These are phyloP conservation scores for Opisthograptis luteolata DNA, from an alignment of 2,888 invertebrate genomes.

Conservation along the genomic window DNA sequence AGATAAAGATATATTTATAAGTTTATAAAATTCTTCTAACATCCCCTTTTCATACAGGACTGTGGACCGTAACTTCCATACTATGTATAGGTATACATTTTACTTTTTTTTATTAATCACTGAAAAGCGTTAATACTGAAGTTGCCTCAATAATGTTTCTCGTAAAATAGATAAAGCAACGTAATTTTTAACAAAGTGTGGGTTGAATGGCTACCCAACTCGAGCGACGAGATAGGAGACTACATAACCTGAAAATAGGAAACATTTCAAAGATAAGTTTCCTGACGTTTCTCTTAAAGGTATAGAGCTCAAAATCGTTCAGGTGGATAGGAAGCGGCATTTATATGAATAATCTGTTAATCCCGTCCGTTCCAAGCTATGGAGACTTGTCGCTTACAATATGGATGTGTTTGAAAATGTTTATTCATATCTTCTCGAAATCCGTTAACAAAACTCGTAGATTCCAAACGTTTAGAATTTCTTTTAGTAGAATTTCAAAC, in stretches of 20 bases:
- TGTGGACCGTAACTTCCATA: no score
- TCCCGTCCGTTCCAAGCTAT: no score
- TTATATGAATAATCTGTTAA: constrained; percentile 13
- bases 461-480: no score
- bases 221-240: background rate
- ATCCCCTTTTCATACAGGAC: no score
- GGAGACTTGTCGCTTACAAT: no score
- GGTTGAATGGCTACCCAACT: constrained; percentile 18
- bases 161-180: constrained; percentile 14
- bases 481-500: no score
- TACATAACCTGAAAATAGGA: constrained; percentile 14
- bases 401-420: no score
- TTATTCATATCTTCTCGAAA: no score
- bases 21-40: no score
- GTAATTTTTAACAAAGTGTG: constrained; percentile 10
- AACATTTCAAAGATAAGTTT: constrained; percentile 10
- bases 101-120: constrained; percentile 4
- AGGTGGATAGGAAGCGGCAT: constrained; percentile 10
- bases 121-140: constrained; percentile 7
- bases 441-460: no score
- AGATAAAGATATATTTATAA: no score
- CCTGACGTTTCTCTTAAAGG: constrained; percentile 6
- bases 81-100: background rate
- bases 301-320: constrained; percentile 16
- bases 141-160: constrained; percentile 7